A percentile compares a stretch with the other conserved stretches of the same genome.
Evolutionary conservation across 92 coral and sea anemone genomes (phyloP).

Genomic region (Parazoanthus darwini): DNA sequence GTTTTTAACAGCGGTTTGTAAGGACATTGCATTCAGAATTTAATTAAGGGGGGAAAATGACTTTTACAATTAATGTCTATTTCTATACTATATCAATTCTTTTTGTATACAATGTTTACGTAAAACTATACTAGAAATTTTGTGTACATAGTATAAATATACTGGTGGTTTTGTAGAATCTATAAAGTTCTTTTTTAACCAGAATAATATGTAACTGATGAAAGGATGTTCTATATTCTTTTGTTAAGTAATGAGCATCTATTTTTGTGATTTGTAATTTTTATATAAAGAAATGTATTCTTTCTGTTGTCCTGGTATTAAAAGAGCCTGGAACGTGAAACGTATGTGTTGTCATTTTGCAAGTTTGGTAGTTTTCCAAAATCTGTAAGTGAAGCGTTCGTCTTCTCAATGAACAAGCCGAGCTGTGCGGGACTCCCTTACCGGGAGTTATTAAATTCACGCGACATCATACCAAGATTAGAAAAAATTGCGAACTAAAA

Average conservation of each 20-base stretch:
- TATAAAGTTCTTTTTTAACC: not conserved
- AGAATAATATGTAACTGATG: not conserved
- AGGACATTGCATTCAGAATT: slow-evolving; percentile 1
- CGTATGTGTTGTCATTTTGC: not conserved
- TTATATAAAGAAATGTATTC: not conserved
- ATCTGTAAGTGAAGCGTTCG: not conserved
- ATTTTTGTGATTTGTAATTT: not conserved
- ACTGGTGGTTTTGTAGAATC: slow-evolving; percentile 17
- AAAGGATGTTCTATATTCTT: not conserved
- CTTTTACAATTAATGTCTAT: not conserved
- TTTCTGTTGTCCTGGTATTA: not conserved
- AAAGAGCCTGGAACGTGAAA: not conserved
- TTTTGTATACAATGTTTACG: slow-evolving; percentile 14
- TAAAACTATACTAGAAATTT: slow-evolving; percentile 11
- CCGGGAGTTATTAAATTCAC: no score
- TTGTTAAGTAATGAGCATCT: slow-evolving; percentile 6
- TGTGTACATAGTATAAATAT: slow-evolving; percentile 19
- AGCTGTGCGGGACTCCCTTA: no score
- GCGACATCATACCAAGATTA: no score
- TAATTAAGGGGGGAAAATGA: not conserved
- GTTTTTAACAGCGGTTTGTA: no score
- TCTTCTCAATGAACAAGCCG: no score
- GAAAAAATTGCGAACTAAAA: no score
- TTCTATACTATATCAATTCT: not conserved
- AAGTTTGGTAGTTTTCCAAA: not conserved